These are phyloP conservation scores for Pyrocoelia pectoralis DNA, from an alignment of 2,888 invertebrate species.

Conservation along the genomic window DNA sequence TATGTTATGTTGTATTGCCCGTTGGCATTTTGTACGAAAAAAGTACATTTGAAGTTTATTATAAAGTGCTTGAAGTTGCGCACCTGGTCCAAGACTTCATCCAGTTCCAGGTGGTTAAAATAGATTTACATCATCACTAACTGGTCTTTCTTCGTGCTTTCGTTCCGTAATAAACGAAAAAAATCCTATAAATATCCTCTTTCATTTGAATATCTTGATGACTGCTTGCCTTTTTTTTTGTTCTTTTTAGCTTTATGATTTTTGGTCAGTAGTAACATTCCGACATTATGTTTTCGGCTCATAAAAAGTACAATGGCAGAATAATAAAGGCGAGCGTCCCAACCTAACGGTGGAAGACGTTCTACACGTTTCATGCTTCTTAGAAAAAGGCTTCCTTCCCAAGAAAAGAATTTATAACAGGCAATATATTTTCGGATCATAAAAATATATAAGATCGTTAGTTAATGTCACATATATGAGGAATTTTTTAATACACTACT, in stretches of 20 bases:
- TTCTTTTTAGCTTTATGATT: neutral
- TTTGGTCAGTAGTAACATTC: slow-evolving; percentile 5
- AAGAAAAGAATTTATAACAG: slow-evolving; percentile 13
- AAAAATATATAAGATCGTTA: slow-evolving; percentile 13
- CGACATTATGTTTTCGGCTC: slow-evolving; percentile 8
- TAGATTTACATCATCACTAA: slow-evolving; percentile 26
- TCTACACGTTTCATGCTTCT: neutral
- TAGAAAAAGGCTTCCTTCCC: slow-evolving; percentile 8
- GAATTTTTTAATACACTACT: slow-evolving; percentile 8
- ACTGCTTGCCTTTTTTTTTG: neutral
- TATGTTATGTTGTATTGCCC: slow-evolving; percentile 9
- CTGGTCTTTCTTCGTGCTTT: slow-evolving; percentile 22
- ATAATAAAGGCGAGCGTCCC: slow-evolving; percentile 2
- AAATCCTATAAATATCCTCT: too few species aligned
- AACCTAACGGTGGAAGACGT: neutral
- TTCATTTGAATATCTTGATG: neutral
- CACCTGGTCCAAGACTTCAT: slow-evolving; percentile 36
- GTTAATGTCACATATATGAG: slow-evolving; percentile 10
- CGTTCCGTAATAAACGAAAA: neutral
- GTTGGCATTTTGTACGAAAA: slow-evolving; percentile 16
- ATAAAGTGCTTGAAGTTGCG: slow-evolving; percentile 29
- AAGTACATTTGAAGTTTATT: slow-evolving; percentile 21
- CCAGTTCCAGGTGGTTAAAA: slow-evolving; percentile 12
- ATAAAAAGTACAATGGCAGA: slow-evolving; percentile 8
- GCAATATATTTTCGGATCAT: slow-evolving; percentile 12